These are phyloP conservation scores for Caenorhabditis sinica DNA, from an alignment of 2,888 invertebrate species.

Conservation along the genomic window DNA sequence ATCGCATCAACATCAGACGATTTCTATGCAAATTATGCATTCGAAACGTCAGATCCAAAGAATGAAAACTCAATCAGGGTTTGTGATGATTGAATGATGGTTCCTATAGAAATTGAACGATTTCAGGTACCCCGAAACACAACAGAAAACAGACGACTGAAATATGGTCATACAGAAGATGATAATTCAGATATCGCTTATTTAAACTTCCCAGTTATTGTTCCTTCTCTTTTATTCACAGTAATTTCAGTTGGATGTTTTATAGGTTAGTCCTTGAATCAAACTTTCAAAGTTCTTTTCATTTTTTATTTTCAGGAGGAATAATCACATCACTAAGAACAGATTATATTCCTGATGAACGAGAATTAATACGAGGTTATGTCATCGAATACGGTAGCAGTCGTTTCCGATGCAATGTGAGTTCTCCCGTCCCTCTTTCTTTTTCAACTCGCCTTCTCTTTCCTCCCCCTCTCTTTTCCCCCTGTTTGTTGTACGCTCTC, in stretches of 20 bases:
- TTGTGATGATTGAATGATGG: neutral
- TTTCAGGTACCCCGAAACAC: slow-evolving; percentile 70
- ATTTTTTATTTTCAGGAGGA: slow-evolving; percentile 58
- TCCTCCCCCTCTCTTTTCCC: neutral
- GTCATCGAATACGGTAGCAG: slow-evolving; percentile 71
- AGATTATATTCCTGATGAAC: slow-evolving; percentile 70
- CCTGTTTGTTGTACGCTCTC: neutral
- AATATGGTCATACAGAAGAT: slow-evolving; percentile 79
- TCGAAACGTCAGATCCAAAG: slow-evolving; percentile 39
- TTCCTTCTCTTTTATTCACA: slow-evolving; percentile 68
- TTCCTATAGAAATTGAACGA: neutral
- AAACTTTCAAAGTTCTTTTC: neutral
- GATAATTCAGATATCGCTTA: slow-evolving; percentile 82
- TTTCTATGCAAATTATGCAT: slow-evolving; percentile 61
- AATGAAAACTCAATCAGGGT: slow-evolving; percentile 42
- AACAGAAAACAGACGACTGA: slow-evolving; percentile 71
- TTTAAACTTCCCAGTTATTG: slow-evolving; percentile 76
- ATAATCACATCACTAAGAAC: slow-evolving; percentile 64
- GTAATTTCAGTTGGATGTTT: slow-evolving; percentile 63
- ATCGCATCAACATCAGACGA: slow-evolving; percentile 64
- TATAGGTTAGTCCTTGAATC: slow-evolving; percentile 44
- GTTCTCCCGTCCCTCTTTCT: slow-evolving; percentile 17
- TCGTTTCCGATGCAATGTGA: slow-evolving; percentile 68
- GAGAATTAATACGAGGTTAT: slow-evolving; percentile 67
- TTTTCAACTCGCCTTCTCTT: neutral